phyloP scores from a whole-genome alignment of 1,140 invertebrate genomes.

The Drosophila nigrodunni region DNA sequence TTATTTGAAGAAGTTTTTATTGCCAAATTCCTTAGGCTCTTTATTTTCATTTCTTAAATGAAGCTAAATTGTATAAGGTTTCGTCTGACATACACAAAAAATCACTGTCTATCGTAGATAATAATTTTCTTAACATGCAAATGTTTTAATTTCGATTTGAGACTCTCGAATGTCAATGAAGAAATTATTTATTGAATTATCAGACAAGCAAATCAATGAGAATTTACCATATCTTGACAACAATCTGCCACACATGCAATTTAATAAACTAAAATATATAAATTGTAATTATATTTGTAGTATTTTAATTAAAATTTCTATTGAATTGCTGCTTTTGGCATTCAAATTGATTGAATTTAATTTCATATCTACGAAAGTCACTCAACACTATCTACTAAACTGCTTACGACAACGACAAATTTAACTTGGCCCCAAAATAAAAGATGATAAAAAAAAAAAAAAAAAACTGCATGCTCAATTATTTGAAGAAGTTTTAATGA shows the following conservation, averaged over 20 bases:
- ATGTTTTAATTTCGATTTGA: conserved; percentile 5
- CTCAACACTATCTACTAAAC: neutral
- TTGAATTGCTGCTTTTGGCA: neutral
- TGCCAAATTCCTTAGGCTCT: conserved; percentile 14
- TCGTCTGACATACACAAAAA: conserved; percentile 7
- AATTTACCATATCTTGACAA: neutral
- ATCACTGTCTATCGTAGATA: neutral
- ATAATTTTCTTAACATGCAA: conserved; percentile 2
- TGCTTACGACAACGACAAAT: neutral
- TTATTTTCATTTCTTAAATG: conserved; percentile 23
- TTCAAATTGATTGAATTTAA: neutral
- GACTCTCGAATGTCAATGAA: neutral
- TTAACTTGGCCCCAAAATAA: neutral
- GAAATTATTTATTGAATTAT: too few relatives aligned
- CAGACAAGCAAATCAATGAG: too few relatives aligned
- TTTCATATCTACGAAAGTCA: neutral
- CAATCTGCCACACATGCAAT: neutral
- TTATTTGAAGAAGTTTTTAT: conserved; percentile 29
- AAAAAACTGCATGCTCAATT: conserved; percentile 23
- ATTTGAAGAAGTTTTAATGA: conserved; percentile 34
- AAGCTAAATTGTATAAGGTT: conserved; percentile 28
- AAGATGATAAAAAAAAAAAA: neutral
- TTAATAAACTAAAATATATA: neutral
- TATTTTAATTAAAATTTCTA: neutral
- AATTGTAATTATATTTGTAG: neutral